These are phyloP conservation scores for Thumatha senex DNA, from an alignment of 2,888 invertebrate species.

Conservation along the genomic window DNA sequence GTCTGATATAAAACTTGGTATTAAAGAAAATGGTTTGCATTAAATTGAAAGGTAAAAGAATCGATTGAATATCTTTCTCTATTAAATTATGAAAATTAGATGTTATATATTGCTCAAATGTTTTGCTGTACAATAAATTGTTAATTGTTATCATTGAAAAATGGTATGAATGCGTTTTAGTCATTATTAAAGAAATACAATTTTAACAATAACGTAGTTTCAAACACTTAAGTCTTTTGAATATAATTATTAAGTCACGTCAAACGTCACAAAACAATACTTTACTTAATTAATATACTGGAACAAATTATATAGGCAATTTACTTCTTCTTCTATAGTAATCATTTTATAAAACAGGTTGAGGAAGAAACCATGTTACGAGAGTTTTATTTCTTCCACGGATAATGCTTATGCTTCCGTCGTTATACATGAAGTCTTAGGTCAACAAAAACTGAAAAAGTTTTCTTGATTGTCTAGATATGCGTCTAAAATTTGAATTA, in stretches of 20 bases:
- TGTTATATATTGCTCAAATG: neutral
- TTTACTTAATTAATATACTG: too few species aligned
- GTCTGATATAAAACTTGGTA: constrained; percentile 14
- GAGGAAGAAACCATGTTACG: too few species aligned
- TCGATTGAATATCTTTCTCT: constrained; percentile 8
- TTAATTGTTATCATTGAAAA: neutral
- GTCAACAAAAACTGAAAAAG: too few species aligned
- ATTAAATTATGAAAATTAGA: neutral
- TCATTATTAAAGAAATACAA: neutral
- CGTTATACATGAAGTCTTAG: too few species aligned
- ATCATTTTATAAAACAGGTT: too few species aligned
- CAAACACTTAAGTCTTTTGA: neutral
- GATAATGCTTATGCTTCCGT: too few species aligned
- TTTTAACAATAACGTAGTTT: neutral
- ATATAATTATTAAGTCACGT: neutral
- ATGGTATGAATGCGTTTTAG: neutral
- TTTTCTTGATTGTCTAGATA: too few species aligned
- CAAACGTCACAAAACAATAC: too few species aligned
- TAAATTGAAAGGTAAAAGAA: constrained; percentile 14
- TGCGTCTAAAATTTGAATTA: too few species aligned
- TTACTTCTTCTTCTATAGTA: too few species aligned
- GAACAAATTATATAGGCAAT: too few species aligned
- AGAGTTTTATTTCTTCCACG: too few species aligned
- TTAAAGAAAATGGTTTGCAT: constrained; percentile 8
- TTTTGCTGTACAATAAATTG: neutral